These are phyloP conservation scores for Eptesicus fuscus DNA, from an alignment of 2,113 vertebrate genomes.

Conservation along the genomic window DNA sequence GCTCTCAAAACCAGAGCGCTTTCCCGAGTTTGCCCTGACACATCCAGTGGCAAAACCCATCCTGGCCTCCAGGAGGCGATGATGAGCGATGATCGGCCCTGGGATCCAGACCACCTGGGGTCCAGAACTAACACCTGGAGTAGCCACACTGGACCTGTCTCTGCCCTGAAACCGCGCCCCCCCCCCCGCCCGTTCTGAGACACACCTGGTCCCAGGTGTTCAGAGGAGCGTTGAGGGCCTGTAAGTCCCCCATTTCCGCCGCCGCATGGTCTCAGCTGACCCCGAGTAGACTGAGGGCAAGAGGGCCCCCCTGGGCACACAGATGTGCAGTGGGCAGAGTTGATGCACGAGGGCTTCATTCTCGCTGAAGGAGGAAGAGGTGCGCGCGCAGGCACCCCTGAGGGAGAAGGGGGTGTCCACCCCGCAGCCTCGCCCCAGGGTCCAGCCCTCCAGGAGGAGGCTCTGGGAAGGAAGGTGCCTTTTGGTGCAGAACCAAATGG, in stretches of 20 bases:
- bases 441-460: background rate
- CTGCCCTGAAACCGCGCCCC: background rate
- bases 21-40: background rate
- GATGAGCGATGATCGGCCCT: rapidly evolving
- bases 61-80: no score
- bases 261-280: rapidly evolving
- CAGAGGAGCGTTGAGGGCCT: background rate
- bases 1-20: background rate
- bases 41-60: rapidly evolving
- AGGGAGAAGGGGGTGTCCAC: background rate
- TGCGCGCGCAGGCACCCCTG: rapidly evolving
- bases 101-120: rapidly evolving
- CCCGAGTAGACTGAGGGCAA: rapidly evolving
- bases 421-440: background rate
- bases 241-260: background rate
- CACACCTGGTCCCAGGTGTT: background rate
- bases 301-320: background rate
- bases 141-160: background rate
- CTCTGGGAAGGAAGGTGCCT: background rate
- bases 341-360: background rate
- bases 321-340: background rate
- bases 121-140: rapidly evolving
- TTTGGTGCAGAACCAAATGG: background rate
- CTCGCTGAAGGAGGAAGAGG: background rate
- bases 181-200: background rate